Conservation (phyloP, 2,888 invertebrate genomes). For the Tromatobia lineatoria region DNA sequence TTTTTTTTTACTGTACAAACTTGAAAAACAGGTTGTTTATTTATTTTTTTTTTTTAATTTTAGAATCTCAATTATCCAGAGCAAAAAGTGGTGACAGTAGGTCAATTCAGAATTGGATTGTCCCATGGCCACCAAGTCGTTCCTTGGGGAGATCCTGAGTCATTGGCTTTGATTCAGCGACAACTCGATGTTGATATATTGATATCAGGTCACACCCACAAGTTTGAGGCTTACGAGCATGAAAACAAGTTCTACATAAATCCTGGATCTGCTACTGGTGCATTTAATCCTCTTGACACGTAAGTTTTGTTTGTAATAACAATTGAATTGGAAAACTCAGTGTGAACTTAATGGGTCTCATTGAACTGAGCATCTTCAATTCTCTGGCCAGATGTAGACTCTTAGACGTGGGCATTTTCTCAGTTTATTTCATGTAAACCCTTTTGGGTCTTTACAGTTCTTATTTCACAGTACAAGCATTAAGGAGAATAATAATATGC, state of each 20-base stretch:
- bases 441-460: no score
- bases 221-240: slow-evolving; percentile 99
- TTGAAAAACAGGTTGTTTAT: no score
- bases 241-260: slow-evolving; percentile 99
- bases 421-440: background rate
- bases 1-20: no score
- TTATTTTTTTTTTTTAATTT: slow-evolving; percentile 83
- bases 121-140: slow-evolving; percentile 99
- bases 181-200: slow-evolving; percentile 99
- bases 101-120: slow-evolving; percentile 98
- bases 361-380: background rate
- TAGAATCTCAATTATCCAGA: slow-evolving; percentile 97
- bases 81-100: slow-evolving; percentile 99
- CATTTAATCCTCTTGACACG: slow-evolving; percentile 97
- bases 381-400: background rate
- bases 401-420: background rate
- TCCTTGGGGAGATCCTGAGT: slow-evolving; percentile 98
- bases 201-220: slow-evolving; percentile 99
- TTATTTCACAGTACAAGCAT: no score
- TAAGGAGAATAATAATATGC: no score
- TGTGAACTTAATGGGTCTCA: background rate
- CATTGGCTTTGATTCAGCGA: slow-evolving; percentile 96
- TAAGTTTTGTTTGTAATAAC: slow-evolving; percentile 85
- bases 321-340: background rate
- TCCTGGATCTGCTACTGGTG: slow-evolving; percentile 99